Conservation (phyloP, 2,113 vertebrate species). For the Aspidoscelis tigris region DNA sequence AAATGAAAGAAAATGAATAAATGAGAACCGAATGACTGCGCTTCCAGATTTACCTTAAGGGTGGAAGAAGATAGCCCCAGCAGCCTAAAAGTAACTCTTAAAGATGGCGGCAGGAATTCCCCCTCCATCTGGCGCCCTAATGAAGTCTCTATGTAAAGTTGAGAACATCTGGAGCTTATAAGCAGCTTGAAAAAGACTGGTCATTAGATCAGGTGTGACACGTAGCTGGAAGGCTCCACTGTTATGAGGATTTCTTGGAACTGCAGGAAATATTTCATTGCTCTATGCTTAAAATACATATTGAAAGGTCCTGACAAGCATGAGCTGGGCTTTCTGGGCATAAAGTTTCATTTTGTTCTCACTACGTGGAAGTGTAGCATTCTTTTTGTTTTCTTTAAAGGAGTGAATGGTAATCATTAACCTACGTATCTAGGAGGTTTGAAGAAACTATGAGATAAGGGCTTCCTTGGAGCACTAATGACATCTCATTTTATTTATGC, state of each 20-base stretch:
- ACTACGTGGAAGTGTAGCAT: neutral
- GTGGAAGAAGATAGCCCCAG: neutral
- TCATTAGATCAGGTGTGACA: neutral
- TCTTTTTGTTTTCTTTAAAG: neutral
- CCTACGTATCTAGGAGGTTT: neutral
- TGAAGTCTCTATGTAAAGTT: neutral
- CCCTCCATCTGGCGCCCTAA: neutral
- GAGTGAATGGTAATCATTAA: neutral
- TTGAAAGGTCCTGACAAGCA: neutral
- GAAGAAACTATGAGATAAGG: neutral
- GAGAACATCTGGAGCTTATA: neutral
- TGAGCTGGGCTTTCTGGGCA: neutral
- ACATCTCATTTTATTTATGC: no score
- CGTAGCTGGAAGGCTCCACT: neutral
- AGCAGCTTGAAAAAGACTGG: neutral
- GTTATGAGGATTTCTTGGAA: neutral
- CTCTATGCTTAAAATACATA: neutral
- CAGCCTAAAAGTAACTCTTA: slow-evolving; percentile 3
- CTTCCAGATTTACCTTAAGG: neutral
- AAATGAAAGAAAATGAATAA: no score
- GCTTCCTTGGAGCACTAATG: no score
- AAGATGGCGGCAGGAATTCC: neutral
- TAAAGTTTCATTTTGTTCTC: neutral
- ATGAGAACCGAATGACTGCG: neutral
- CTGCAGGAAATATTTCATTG: neutral